Evolutionary conservation across 2,888 invertebrate genomes (phyloP).

Genomic region (Sarcophaga carnaria): DNA sequence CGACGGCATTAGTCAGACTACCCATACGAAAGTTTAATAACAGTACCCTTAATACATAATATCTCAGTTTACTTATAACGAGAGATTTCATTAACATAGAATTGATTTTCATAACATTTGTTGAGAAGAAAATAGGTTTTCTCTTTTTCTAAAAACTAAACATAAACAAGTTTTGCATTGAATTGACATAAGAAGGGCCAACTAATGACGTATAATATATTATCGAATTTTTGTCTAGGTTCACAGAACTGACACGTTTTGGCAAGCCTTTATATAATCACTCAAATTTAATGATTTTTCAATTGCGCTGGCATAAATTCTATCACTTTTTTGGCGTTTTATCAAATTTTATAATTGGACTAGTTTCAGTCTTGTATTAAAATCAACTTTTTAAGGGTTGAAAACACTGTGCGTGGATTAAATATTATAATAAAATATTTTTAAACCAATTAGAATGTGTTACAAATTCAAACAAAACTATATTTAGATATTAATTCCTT

Average conservation of each 20-base stretch:
- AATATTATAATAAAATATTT: no score
- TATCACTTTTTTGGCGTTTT: not conserved
- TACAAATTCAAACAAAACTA: not conserved
- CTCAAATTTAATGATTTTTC: constrained; percentile 1
- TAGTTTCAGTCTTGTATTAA: not conserved
- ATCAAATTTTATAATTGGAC: not conserved
- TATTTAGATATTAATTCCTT: no score
- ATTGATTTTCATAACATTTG: no score
- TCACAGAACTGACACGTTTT: not conserved
- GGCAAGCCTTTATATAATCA: not conserved
- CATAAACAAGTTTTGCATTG: no score
- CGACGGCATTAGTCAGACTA: no score
- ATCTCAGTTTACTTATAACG: no score
- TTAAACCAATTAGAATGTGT: not conserved
- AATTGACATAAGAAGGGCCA: not conserved
- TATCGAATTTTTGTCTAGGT: constrained; percentile 3
- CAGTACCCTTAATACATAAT: no score
- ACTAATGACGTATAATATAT: not conserved
- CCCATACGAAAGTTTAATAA: no score
- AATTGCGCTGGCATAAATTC: not conserved
- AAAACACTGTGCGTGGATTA: not conserved
- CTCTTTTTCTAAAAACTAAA: no score
- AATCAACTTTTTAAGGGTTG: not conserved
- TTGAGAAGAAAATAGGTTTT: no score
- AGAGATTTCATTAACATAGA: no score